Conservation (phyloP, 2,797 vertebrate genomes). For the Pelobates cultripes region DNA sequence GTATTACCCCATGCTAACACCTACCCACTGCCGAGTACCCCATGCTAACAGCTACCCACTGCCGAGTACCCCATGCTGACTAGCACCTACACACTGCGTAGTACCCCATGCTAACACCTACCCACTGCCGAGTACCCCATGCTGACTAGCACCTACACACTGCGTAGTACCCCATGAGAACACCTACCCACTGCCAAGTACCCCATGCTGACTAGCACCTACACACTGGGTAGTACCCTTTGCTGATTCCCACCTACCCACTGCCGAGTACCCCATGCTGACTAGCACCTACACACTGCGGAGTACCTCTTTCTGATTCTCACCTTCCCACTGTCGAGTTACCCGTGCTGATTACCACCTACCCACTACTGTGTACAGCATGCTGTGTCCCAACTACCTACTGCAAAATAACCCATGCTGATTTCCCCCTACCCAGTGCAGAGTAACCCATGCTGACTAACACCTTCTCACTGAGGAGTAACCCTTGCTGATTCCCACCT, state of each 20-base stretch:
- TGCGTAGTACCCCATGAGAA: neutral
- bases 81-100: neutral
- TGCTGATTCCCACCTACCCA: too few relatives aligned
- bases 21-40: neutral
- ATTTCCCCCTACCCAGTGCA: neutral
- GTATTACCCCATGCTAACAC: neutral
- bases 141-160: neutral
- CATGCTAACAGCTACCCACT: neutral
- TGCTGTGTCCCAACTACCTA: neutral
- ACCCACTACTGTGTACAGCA: neutral
- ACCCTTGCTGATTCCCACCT: conserved; percentile 71
- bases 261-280: too few relatives aligned
- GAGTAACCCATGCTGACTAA: too few relatives aligned
- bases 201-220: too few relatives aligned
- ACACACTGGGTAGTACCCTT: too few relatives aligned
- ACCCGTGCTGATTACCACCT: too few relatives aligned
- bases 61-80: neutral
- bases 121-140: neutral
- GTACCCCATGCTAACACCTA: neutral
- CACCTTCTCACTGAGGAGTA: too few relatives aligned
- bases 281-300: too few relatives aligned
- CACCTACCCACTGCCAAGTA: neutral
- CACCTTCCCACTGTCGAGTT: conserved; percentile 69
- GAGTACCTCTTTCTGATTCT: conserved; percentile 62
- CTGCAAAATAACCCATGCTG: neutral